Evolutionary conservation across 2,797 vertebrate species (phyloP).

Genomic region (Clarias fuscus): DNA sequence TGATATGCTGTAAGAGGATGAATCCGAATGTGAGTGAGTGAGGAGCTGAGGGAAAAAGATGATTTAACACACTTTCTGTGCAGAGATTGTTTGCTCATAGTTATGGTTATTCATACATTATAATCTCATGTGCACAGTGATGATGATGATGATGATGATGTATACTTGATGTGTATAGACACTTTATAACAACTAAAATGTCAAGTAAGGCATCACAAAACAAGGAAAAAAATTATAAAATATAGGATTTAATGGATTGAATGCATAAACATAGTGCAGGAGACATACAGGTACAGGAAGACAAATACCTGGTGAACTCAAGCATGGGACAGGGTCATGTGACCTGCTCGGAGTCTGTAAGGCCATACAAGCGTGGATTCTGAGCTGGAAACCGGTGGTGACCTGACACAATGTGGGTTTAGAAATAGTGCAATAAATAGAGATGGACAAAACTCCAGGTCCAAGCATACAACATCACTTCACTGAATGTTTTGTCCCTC

Average conservation of each 20-base stretch:
- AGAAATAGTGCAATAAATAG: neutral
- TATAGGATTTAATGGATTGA: no score
- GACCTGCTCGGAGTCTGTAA: neutral
- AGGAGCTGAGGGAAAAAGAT: neutral
- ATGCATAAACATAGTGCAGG: neutral
- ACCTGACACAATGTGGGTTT: neutral
- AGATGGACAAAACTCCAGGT: neutral
- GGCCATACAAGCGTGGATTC: neutral
- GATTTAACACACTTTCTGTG: neutral
- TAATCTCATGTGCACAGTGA: neutral
- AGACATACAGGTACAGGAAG: neutral
- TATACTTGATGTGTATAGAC: neutral
- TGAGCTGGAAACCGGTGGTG: neutral
- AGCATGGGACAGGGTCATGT: neutral
- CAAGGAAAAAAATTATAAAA: no score
- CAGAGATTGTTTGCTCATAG: neutral
- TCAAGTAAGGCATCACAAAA: no score
- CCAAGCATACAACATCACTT: neutral
- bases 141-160: neutral
- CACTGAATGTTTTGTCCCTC: neutral
- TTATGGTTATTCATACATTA: neutral
- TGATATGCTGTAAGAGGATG: neutral
- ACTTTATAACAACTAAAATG: neutral
- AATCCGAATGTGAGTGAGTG: neutral
- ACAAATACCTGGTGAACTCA: neutral